phyloP scores from a whole-genome alignment of 2,888 invertebrate species.

The Caenorhabditis sp. region DNA sequence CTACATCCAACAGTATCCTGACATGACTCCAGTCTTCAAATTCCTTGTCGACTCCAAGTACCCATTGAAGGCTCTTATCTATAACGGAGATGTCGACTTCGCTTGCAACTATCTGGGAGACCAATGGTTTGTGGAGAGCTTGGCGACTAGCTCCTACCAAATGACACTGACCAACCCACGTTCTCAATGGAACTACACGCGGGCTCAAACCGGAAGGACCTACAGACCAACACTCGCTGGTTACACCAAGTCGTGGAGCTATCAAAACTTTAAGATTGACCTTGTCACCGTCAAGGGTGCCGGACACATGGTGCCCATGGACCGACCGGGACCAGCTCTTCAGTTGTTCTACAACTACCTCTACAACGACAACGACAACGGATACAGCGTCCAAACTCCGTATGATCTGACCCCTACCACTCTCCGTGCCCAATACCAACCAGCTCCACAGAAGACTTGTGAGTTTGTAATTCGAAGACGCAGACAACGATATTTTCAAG shows the following conservation, averaged over 20 bases:
- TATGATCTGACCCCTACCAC: slow-evolving; percentile 53
- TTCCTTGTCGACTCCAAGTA: slow-evolving; percentile 66
- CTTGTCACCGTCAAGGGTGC: slow-evolving; percentile 76
- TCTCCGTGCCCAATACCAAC: slow-evolving; percentile 55
- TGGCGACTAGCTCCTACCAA: slow-evolving; percentile 56
- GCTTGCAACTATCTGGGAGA: slow-evolving; percentile 80
- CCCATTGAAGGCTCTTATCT: slow-evolving; percentile 75
- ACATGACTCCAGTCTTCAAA: slow-evolving; percentile 77
- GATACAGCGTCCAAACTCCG: slow-evolving; percentile 68
- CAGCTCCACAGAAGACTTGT: slow-evolving; percentile 65
- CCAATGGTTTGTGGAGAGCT: slow-evolving; percentile 77
- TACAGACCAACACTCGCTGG: slow-evolving; percentile 66
- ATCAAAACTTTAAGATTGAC: slow-evolving; percentile 62
- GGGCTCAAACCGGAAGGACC: slow-evolving; percentile 50
- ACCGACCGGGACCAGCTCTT: slow-evolving; percentile 78
- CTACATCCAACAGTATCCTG: slow-evolving; percentile 77
- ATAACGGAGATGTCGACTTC: slow-evolving; percentile 80
- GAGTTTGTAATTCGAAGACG: slow-evolving; percentile 37
- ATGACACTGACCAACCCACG: slow-evolving; percentile 63
- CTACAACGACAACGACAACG: slow-evolving; percentile 21
- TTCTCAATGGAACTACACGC: slow-evolving; percentile 70
- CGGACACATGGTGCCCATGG: slow-evolving; percentile 77
- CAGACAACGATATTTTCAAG: slow-evolving; percentile 44
- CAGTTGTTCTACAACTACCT: slow-evolving; percentile 80
- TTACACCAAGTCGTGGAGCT: slow-evolving; percentile 68